Evolutionary conservation across 2,113 vertebrate genomes (phyloP), one percentile per base, ranked within the genome.

Genomic region (Oncorhynchus nerka): DNA sequence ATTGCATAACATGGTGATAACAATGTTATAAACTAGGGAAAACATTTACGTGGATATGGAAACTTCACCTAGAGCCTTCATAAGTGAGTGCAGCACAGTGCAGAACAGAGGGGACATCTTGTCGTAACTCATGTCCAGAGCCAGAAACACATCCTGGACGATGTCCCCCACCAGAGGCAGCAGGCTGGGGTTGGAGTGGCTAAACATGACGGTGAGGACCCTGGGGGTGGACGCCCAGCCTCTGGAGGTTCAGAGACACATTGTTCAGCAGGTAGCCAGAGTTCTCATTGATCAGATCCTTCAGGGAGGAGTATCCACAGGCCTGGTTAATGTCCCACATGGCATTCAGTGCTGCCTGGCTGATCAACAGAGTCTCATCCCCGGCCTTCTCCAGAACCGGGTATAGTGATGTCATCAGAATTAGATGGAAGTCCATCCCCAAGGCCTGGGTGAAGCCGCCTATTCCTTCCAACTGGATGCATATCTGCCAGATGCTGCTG

Each of bases 401-500:
- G 89, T 99, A 99, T 4, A 99, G 93, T 1, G 92, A 91, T 0
- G 93, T 94, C 77, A 96, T 95, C 83, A 99, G 81, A 16, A 99
- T 90, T 48, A 92, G 82, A 20, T 78, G 85, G 69, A 97, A 98
- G 51, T 94, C 92, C 0, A 1, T 70, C 32, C 94, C 89, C 0
- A 99, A 87, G 2, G 94, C 95, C 0, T 89, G 75, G 0, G 97
- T 95, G 0, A 95, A 97, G 84, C 87, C 90, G 51, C 95, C 87
- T 0, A 97, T 78, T 0, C 97, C 97, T 82, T 98, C 97, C 24
- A 99, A 89, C 81, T 99, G 97, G 89, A 97, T 94, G 76, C 95
- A 97, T 82, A 97, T 90, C 89, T 98, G 97, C 97, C 97, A 99
- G 90, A 97, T 94, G 90, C 96, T 97, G 92, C 95, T 93, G 86